phyloP scores from a whole-genome alignment of 2,797 vertebrate genomes.

The Cetoscarus ocellatus region DNA sequence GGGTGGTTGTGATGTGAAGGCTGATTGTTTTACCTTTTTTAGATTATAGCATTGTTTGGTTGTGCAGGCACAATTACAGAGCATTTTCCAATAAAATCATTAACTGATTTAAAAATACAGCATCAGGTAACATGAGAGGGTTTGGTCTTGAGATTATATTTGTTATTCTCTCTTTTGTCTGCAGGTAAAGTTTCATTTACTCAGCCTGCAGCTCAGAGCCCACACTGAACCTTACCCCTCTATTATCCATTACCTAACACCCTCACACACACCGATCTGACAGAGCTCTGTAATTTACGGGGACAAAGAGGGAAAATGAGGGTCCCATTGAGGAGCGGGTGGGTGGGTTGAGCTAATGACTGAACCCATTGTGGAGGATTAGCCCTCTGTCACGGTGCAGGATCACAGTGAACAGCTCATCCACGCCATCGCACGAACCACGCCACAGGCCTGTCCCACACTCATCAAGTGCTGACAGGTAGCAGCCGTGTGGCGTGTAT shows the following conservation, averaged over 20 bases:
- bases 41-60: too few species aligned
- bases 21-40: too few species aligned
- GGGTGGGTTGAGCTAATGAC: slow-evolving; percentile 61
- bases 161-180: neutral
- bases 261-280: slow-evolving; percentile 25
- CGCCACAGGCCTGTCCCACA: slow-evolving; percentile 31
- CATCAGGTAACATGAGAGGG: neutral
- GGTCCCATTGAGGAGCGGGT: slow-evolving; percentile 40
- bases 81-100: too few species aligned
- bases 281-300: slow-evolving; percentile 45
- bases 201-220: neutral
- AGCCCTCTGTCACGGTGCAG: slow-evolving; percentile 56
- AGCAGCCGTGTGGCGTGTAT: slow-evolving; percentile 13
- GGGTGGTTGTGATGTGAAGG: too few species aligned
- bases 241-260: slow-evolving; percentile 27
- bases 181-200: slow-evolving; percentile 7
- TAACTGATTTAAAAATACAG: neutral
- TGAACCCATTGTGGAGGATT: slow-evolving; percentile 60
- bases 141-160: too few species aligned
- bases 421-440: slow-evolving; percentile 51
- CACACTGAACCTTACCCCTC: slow-evolving; percentile 6
- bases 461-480: slow-evolving; percentile 59
- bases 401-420: slow-evolving; percentile 65
- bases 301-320: slow-evolving; percentile 68
- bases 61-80: too few species aligned